Evolutionary conservation across 1,140 invertebrate genomes (phyloP).

Genomic region (Onthophagus taurus): DNA sequence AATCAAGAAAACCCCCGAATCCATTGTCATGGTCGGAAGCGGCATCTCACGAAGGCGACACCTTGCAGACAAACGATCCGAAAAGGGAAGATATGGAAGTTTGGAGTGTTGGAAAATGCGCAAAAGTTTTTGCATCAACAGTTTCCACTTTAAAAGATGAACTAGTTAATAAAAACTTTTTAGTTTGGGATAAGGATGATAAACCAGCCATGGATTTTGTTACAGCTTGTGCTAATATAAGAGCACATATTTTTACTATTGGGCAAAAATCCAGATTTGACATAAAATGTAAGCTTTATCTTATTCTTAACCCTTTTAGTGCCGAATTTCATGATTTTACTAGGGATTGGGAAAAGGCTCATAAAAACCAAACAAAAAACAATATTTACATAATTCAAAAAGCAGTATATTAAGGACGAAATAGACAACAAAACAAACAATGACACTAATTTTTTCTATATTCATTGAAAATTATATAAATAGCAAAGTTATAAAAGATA

Average conservation of each 20-base stretch:
- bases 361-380: no score
- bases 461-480: no score
- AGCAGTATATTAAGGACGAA: no score
- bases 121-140: constrained; percentile 64
- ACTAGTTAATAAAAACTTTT: constrained; percentile 53
- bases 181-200: constrained; percentile 98
- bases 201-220: constrained; percentile 93
- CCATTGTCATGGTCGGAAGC: constrained; percentile 63
- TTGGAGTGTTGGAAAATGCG: constrained; percentile 48
- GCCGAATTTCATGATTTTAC: no score
- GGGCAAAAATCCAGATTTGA: constrained; percentile 81
- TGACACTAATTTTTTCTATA: no score
- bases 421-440: no score
- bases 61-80: constrained; percentile 16
- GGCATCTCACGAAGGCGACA: constrained; percentile 18
- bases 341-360: no score
- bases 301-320: not conserved
- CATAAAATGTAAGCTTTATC: constrained; percentile 75
- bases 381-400: no score
- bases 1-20: constrained; percentile 68
- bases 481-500: no score
- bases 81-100: constrained; percentile 32
- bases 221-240: constrained; percentile 86
- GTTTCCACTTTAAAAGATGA: constrained; percentile 58
- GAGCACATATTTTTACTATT: constrained; percentile 88